Evolutionary conservation across 2,113 vertebrate genomes (phyloP).

Genomic region (Cyanoramphus novaezelandiae): DNA sequence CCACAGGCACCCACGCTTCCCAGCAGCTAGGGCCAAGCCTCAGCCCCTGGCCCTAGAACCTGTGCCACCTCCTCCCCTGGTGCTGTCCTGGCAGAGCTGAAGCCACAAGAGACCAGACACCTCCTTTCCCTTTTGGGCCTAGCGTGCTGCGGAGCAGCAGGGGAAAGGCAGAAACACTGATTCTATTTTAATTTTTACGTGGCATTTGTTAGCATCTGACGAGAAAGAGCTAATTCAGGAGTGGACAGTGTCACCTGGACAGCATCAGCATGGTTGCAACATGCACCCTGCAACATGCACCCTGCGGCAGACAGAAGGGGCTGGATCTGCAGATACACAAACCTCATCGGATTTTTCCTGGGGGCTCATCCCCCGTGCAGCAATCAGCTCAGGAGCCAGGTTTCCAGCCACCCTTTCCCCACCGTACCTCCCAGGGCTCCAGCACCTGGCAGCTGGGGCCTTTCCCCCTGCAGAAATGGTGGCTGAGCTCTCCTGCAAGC

Average conservation of each 20-base stretch:
- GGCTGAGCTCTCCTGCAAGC: background rate
- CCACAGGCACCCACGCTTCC: constrained; percentile 30
- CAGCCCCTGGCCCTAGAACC: background rate
- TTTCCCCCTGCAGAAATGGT: background rate
- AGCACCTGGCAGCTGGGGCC: background rate
- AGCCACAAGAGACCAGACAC: rapidly evolving
- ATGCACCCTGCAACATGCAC: background rate
- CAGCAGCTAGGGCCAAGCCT: background rate
- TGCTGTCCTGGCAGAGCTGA: background rate
- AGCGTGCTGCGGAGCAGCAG: background rate
- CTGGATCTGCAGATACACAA: background rate
- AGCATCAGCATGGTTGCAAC: background rate
- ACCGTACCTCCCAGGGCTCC: background rate
- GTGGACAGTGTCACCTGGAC: background rate
- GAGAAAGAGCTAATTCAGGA: background rate
- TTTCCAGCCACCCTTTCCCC: background rate
- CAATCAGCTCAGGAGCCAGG: background rate
- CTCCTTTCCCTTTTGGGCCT: background rate
- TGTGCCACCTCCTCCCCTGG: background rate
- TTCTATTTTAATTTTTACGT: background rate
- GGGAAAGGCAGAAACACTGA: background rate
- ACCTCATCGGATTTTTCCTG: background rate
- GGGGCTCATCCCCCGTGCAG: background rate
- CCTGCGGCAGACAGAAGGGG: background rate
- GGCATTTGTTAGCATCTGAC: background rate